Evolutionary conservation across 1,140 invertebrate genomes (phyloP).

Genomic region (Drosophila funebris): DNA sequence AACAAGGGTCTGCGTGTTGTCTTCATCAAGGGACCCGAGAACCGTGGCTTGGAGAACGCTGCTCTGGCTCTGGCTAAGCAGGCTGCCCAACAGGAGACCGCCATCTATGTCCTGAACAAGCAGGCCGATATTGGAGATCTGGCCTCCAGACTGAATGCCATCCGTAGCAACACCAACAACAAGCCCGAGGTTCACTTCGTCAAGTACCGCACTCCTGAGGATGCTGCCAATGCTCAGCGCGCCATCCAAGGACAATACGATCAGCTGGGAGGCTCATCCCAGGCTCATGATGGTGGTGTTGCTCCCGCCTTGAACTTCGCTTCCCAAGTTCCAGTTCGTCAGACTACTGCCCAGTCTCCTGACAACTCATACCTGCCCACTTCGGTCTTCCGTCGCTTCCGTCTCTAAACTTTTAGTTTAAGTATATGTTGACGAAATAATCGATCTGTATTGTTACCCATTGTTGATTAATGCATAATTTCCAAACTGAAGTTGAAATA

Average conservation of each 20-base stretch:
- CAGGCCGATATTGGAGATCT: constrained; percentile 69
- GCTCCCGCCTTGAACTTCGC: constrained; percentile 71
- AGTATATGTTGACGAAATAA: constrained; percentile 32
- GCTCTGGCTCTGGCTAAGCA: constrained; percentile 67
- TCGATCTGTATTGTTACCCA: constrained; percentile 46
- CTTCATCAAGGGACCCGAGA: constrained; percentile 80
- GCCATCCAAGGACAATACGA: constrained; percentile 72
- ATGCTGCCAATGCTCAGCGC: constrained; percentile 70
- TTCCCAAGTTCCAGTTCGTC: constrained; percentile 58
- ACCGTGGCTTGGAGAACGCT: constrained; percentile 68
- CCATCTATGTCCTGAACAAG: constrained; percentile 74
- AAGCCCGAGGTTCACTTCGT: constrained; percentile 76
- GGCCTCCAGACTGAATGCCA: constrained; percentile 59
- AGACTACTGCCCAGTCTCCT: constrained; percentile 51
- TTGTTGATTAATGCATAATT: constrained; percentile 74
- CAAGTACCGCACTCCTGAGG: constrained; percentile 72
- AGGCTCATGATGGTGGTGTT: constrained; percentile 64
- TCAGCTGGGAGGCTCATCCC: constrained; percentile 54
- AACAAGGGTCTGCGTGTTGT: constrained; percentile 72
- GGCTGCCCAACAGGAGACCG: constrained; percentile 69
- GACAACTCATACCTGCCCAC: constrained; percentile 69
- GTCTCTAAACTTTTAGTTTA: constrained; percentile 45
- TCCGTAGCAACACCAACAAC: constrained; percentile 58
- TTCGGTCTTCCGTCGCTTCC: constrained; percentile 73
- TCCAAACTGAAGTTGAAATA: constrained; percentile 55